phyloP scores from a whole-genome alignment of 2,113 vertebrate genomes.

The Carettochelys insculpta region DNA sequence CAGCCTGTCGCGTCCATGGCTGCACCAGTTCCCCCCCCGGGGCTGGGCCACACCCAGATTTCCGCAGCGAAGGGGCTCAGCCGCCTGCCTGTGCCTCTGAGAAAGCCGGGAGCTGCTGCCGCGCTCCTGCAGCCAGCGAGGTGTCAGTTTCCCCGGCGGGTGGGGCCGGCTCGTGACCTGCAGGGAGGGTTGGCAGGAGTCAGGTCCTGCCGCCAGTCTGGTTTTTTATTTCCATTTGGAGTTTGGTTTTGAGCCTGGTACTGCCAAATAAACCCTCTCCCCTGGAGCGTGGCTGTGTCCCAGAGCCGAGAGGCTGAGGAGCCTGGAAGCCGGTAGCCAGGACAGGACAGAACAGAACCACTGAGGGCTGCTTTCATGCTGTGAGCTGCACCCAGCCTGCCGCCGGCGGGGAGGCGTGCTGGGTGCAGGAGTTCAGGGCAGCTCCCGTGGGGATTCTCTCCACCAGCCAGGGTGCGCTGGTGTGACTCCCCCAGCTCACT shows the following conservation, averaged over 20 bases:
- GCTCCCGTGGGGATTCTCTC: neutral
- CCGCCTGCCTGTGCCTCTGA: neutral
- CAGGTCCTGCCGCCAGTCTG: neutral
- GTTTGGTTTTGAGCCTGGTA: neutral
- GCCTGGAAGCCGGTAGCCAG: neutral
- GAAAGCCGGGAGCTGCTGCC: neutral
- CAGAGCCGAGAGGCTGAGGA: neutral
- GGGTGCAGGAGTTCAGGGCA: neutral
- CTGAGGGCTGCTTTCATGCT: neutral
- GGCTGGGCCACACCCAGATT: too few species aligned
- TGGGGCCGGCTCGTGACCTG: neutral
- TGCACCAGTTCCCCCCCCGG: too few species aligned
- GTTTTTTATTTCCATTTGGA: constrained; percentile 21
- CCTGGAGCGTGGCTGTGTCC: too few species aligned
- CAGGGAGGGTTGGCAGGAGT: neutral
- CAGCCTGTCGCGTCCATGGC: neutral
- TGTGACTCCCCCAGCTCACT: neutral
- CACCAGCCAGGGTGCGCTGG: neutral
- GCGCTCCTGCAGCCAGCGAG: neutral
- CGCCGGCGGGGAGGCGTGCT: neutral
- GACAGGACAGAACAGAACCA: neutral
- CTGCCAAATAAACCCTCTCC: neutral
- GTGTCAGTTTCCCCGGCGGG: too few species aligned
- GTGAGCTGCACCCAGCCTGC: neutral
- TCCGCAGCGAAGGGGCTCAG: too few species aligned